Evolutionary conservation across 2,113 vertebrate species (phyloP), one percentile per base, ranked within the genome.

Genomic region (Phalacrocorax brasilianus): DNA sequence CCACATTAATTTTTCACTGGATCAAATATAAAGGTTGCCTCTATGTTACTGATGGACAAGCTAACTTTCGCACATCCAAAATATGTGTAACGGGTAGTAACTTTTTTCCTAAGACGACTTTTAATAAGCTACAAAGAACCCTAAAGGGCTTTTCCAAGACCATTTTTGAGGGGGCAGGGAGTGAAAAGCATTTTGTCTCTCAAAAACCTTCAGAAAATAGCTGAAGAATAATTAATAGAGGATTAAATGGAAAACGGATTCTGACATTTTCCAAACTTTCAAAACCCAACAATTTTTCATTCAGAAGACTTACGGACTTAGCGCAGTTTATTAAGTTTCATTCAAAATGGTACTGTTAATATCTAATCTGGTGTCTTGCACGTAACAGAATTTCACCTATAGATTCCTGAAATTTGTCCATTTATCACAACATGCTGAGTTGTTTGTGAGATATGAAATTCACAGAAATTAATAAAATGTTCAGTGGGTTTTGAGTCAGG

Each of bases 31-130:
- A 44, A 65, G 65, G 3, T 47, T 86, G 33, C 9, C 18, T 61
- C 53, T 30, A 14, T 14, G 8, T 44, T 65, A 24, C 8, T 33
- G 17, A 27, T 5, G 38, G 38, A 38, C 4, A 3, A 53, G n/a
- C 21, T 63, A 35, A 33, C 0, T 1, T 30, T n/a, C 58, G 17
- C 12, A 84, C 12, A 12, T 33, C 50, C 24, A 56, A 87, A 83
- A 42, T 19, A 19, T 5, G 3, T 53, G 56, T 17, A n/a, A 81
- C 0, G 0, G 10, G 7, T 12, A 44, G 14, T 7, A 59, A 5
- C 3, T 27, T 47, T 81, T 65, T 42, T n/a, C 53, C 50, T 40
- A 5, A 74, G n/a, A 73, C 55, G 30, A 42, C 1, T 66, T 82
- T 13, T 19, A 73, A 35, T 35, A 38, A 33, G 33, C 32, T 62